Conservation (phyloP, 2,888 invertebrate genomes). For the Cyaniris semiargus region DNA sequence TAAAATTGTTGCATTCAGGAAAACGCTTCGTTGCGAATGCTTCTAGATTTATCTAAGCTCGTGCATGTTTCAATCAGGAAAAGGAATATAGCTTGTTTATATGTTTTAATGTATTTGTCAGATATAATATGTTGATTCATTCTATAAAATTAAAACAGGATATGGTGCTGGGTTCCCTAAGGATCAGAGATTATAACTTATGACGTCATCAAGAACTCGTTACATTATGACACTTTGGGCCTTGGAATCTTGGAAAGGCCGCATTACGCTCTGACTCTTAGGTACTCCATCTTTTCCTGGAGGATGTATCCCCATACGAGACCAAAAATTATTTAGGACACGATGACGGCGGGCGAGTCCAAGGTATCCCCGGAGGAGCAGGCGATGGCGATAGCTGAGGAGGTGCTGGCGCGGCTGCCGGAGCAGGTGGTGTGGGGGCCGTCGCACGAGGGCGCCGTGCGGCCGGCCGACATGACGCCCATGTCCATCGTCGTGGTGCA, state of each 20-base stretch:
- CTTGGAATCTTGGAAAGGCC: background rate
- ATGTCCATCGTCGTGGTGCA: conserved; percentile 97
- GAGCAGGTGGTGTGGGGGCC: conserved; percentile 83
- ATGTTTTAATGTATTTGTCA: background rate
- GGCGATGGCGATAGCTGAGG: conserved; percentile 88
- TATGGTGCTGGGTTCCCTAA: background rate
- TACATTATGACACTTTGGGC: background rate
- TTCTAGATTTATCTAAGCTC: background rate
- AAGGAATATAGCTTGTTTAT: background rate
- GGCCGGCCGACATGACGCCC: conserved; percentile 88
- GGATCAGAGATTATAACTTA: background rate
- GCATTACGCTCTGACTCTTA: background rate
- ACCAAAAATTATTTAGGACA: conserved; percentile 72
- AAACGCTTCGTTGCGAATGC: background rate
- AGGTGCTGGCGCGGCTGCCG: conserved; percentile 89
- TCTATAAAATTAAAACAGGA: background rate
- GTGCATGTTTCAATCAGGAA: background rate
- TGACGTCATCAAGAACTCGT: background rate
- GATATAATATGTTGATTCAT: background rate
- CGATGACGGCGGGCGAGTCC: conserved; percentile 79
- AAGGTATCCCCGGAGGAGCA: conserved; percentile 88
- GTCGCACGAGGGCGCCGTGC: conserved; percentile 85
- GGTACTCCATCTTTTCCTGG: background rate
- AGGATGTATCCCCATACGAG: background rate
- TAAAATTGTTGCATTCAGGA: conserved; percentile 3